Evolutionary conservation across 1,140 invertebrate genomes (phyloP).

Genomic region (Panagrolaimus sp.): DNA sequence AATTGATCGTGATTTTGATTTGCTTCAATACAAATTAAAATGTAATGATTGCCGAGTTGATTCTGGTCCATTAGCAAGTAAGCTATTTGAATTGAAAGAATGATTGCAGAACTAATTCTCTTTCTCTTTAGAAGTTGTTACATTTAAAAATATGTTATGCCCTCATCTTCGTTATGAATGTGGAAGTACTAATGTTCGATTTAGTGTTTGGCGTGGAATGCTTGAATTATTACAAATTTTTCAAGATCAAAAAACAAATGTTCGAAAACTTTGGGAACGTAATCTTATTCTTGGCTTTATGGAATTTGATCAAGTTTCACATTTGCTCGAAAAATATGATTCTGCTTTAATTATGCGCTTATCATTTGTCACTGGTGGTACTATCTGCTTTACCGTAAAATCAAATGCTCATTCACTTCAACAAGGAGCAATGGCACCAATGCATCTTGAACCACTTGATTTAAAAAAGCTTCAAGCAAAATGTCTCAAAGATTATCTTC

Average conservation of each 20-base stretch:
- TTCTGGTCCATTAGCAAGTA: background rate
- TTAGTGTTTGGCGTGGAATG: conserved; percentile 57
- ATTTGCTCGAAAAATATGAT: conserved; percentile 39
- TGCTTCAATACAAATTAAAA: conserved; percentile 46
- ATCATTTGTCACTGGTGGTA: conserved; percentile 56
- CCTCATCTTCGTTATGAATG: conserved; percentile 57
- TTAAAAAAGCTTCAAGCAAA: conserved; percentile 53
- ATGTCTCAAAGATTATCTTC: conserved; percentile 46
- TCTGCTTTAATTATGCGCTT: conserved; percentile 54
- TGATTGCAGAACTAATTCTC: background rate
- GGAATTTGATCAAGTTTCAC: conserved; percentile 56
- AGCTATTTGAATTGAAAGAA: conserved; percentile 2
- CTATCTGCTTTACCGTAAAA: conserved; percentile 57
- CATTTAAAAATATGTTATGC: conserved; percentile 49
- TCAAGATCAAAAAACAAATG: conserved; percentile 51
- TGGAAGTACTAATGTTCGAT: conserved; percentile 55
- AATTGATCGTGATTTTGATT: conserved; percentile 42
- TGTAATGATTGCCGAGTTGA: conserved; percentile 36
- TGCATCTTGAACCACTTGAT: conserved; percentile 55
- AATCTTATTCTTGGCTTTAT: conserved; percentile 51
- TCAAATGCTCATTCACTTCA: conserved; percentile 46
- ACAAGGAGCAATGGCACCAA: conserved; percentile 33
- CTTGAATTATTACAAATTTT: conserved; percentile 56
- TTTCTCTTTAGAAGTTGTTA: conserved; percentile 25
- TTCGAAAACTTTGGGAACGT: conserved; percentile 55